Evolutionary conservation across 2,888 invertebrate genomes (phyloP), one percentile per base, ranked within the genome.

Genomic region (Tubulanus polymorphus): DNA sequence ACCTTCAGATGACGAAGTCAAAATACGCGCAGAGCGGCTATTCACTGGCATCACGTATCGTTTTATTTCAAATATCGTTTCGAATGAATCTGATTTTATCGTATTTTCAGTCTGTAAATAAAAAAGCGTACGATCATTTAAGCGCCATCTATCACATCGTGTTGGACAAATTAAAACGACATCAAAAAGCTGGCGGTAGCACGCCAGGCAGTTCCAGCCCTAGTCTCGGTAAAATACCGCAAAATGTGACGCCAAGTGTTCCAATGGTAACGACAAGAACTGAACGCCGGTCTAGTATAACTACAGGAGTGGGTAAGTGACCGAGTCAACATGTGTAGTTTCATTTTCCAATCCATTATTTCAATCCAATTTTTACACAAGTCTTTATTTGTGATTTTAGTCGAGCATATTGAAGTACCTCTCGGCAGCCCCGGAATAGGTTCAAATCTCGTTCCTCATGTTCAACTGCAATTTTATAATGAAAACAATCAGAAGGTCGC

Each of bases 81-180:
- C n/a, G n/a, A n/a, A n/a, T n/a, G n/a, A n/a, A n/a, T n/a, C n/a
- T n/a, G n/a, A 51, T 51, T 15, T 45, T 53, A 50, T 60, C 63
- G 48, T 53, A 57, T 51, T 78, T 69, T 29, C 84, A 90, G 85
- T 89, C 93, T 25, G 87, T 95, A 52, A 86, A 87, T 71, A 88
- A 87, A 66, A 87, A 89, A 69, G 85, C 89, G 3, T 95, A 91
- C 79, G 93, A 95, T 80, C 92, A 93, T 81, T 89, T 93, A 67
- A 91, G 91, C 68, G 94, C 94, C 64, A 93, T 95, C 69, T 95
- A 95, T 79, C 90, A 93, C 79, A 82, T 95, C 62, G 83, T 95
- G 46, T 85, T 89, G 72, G 93, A 94, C 79, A 79, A 78, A 62
- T 67, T 75, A 60, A 68, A 74, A 55, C 66, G 75, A 63, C 76